Conservation (phyloP, 2,797 vertebrate species). For the Pempheris klunzingeri region DNA sequence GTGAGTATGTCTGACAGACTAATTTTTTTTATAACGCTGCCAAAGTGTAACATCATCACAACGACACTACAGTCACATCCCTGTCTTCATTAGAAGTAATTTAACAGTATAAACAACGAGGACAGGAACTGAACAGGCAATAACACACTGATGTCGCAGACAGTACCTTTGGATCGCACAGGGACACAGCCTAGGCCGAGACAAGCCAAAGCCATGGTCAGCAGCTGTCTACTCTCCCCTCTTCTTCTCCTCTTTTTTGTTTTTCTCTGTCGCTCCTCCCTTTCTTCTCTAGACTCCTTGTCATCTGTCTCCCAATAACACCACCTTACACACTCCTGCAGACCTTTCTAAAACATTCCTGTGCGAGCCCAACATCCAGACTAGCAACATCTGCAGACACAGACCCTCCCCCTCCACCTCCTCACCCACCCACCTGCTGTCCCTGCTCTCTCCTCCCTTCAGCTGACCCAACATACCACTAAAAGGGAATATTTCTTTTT, state of each 20-base stretch:
- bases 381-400: conserved; percentile 73
- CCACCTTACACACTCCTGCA: conserved; percentile 38
- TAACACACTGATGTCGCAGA: conserved; percentile 25
- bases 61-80: not conserved
- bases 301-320: conserved; percentile 49
- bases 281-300: conserved; percentile 37
- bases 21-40: not conserved
- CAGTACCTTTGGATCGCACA: conserved; percentile 75
- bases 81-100: conserved; percentile 11
- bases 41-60: not conserved
- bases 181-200: conserved; percentile 73
- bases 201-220: conserved; percentile 80
- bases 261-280: conserved; percentile 28
- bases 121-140: conserved; percentile 6
- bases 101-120: conserved; percentile 1
- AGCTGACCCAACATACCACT: conserved; percentile 43
- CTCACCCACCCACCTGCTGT: conserved; percentile 68
- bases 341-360: conserved; percentile 56
- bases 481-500: conserved; percentile 3
- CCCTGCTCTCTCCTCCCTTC: conserved; percentile 53
- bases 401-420: conserved; percentile 55
- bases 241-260: conserved; percentile 31
- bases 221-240: conserved; percentile 36
- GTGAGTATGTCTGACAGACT: not conserved
- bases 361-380: conserved; percentile 60